These are phyloP conservation scores for Diorhabda elongata DNA, from an alignment of 1,140 invertebrate species.

Conservation along the genomic window DNA sequence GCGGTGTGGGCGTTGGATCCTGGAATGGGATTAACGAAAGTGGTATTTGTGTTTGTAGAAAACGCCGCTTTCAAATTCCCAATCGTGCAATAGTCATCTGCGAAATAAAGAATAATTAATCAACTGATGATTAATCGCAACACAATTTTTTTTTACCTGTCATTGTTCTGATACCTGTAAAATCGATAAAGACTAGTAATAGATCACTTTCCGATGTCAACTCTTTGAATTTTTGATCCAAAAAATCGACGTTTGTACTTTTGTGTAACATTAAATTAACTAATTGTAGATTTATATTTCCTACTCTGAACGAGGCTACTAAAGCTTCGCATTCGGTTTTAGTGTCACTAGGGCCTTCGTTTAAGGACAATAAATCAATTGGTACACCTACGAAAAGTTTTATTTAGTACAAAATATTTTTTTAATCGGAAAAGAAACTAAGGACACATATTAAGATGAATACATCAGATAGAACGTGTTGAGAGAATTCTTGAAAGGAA, in stretches of 20 bases:
- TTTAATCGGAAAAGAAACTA: neutral
- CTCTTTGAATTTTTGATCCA: conserved; percentile 34
- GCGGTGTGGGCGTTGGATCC: conserved; percentile 23
- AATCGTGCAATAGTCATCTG: conserved; percentile 29
- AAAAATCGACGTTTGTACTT: conserved; percentile 25
- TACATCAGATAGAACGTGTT: no score
- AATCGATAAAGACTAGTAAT: conserved; percentile 36
- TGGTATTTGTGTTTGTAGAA: conserved; percentile 36
- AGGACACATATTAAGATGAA: no score
- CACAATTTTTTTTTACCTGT: conserved; percentile 24
- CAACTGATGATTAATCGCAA: neutral
- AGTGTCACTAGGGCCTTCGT: conserved; percentile 31
- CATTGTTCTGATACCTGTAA: conserved; percentile 26
- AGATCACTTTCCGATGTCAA: conserved; percentile 30
- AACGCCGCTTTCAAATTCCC: conserved; percentile 34
- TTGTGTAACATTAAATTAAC: conserved; percentile 33
- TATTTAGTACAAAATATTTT: neutral
- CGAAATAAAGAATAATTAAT: conserved; percentile 17
- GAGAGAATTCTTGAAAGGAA: no score
- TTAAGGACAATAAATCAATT: conserved; percentile 33
- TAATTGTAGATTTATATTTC: conserved; percentile 32
- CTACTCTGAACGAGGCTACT: conserved; percentile 30
- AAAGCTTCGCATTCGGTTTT: conserved; percentile 30
- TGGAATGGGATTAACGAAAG: conserved; percentile 25
- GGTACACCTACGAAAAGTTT: conserved; percentile 24